These are phyloP conservation scores for Acleris emargana DNA, from an alignment of 2,888 invertebrate genomes.

Conservation along the genomic window DNA sequence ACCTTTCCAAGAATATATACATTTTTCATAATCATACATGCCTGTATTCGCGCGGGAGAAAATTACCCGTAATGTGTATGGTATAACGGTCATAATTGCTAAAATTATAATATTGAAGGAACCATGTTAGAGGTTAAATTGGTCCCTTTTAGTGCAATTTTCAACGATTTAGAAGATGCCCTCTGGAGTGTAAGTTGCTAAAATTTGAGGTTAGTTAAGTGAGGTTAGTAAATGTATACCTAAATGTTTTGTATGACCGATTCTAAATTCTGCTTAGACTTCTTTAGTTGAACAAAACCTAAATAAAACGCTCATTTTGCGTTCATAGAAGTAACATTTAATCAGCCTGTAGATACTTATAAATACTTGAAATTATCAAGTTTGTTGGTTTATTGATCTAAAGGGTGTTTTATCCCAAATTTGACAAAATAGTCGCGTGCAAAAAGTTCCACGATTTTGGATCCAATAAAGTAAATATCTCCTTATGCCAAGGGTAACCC, in stretches of 20 bases:
- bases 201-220: neutral
- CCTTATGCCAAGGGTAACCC: slow-evolving; percentile 14
- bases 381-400: no score
- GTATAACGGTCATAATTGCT: slow-evolving; percentile 39
- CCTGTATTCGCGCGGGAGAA: slow-evolving; percentile 34
- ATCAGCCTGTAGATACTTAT: no score
- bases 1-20: slow-evolving; percentile 39
- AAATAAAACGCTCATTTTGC: no score
- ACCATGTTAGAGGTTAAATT: slow-evolving; percentile 37
- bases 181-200: slow-evolving; percentile 16
- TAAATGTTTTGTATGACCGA: no score
- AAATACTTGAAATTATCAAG: no score
- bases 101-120: slow-evolving; percentile 40
- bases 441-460: no score
- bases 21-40: slow-evolving; percentile 39
- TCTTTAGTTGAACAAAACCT: no score
- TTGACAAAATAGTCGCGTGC: no score
- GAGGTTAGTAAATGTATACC: no score
- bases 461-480: slow-evolving; percentile 1
- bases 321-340: no score
- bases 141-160: slow-evolving; percentile 41
- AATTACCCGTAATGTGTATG: slow-evolving; percentile 40
- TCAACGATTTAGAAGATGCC: slow-evolving; percentile 38
- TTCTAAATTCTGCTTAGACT: no score
- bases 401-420: no score